A percentile compares a stretch with the other conserved stretches of the same genome.
phyloP scores from a whole-genome alignment of 35 echinoderm and acorn worm species.

The Heliocidaris tuberculata region DNA sequence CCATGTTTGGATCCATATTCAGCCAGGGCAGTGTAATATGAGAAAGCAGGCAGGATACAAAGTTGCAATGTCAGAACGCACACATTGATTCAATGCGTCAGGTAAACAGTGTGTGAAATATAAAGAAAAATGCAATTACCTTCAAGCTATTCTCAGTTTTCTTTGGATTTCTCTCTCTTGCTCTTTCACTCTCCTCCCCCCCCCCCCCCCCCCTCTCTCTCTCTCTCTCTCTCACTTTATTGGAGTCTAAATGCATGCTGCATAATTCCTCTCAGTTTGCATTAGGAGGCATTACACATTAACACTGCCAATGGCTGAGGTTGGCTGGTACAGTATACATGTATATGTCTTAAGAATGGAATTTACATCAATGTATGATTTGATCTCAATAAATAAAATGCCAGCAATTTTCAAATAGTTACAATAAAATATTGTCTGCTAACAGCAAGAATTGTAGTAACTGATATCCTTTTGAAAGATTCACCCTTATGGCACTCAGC shows the following conservation, averaged over 20 bases:
- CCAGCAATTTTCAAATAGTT: not conserved
- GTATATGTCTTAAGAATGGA: too few species aligned
- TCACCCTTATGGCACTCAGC: too few species aligned
- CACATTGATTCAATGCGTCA: not conserved
- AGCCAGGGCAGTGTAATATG: not conserved
- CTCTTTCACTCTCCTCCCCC: not conserved
- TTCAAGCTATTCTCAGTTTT: not conserved
- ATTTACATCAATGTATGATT: too few species aligned
- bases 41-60: not conserved
- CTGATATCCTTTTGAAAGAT: too few species aligned
- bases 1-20: slow-evolving; percentile 2
- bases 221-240: not conserved
- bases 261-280: not conserved
- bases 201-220: not conserved
- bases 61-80: not conserved
- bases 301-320: too few species aligned
- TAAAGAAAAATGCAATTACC: not conserved
- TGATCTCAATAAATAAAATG: too few species aligned
- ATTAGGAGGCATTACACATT: not conserved
- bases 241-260: not conserved
- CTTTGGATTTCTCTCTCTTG: not conserved
- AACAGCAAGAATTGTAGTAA: too few species aligned
- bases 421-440: not conserved
- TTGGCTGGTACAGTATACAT: too few species aligned
- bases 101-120: not conserved